Evolutionary conservation across 2,888 invertebrate species (phyloP), one percentile per base, ranked within the genome.

Genomic region (Cynaeus angustus): DNA sequence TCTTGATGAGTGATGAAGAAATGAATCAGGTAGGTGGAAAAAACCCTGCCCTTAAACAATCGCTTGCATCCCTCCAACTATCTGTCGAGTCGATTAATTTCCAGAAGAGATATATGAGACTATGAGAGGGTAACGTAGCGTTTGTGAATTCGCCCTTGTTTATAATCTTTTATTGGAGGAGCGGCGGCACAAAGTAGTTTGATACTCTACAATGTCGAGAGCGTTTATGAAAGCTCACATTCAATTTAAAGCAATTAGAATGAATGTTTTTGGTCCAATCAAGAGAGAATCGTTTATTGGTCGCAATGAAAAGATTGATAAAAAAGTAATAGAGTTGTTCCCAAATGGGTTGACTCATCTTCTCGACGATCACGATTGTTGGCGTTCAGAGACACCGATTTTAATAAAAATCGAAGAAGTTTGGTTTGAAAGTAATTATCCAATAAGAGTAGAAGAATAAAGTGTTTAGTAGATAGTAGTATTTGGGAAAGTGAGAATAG

Each of bases 71-170:
- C 56, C 56, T 43, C 45, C 6, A 41, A 56, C 37, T 58, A 45
- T 58, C 43, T 30, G 45, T 58, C 58, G 46, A 46, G n/a, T 59
- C 46, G 59, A 59, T 59, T 59, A 59, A 59, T 59, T 59, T 48
- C 43, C 16, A 33, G 16, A 46, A 59, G 14, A 59, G 30, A 59
- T 59, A 59, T 46, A 59, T 30, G 46, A 46, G 59, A 59, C 45
- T 46, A 59, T 30, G 46, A 46, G 59, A 59, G 59, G 59, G 46
- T 45, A 48, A 14, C 30, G 16, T 41, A 53, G 26, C 30, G 14
- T 41, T 38, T 56, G 55, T 38, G 41, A 56, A 56, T 38, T 37
- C 61, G 48, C 61, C 50, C 61, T 37, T 48, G 37, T 61, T 48
- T 61, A 61, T 61, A 61, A 48, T 50, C 61, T 48, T 50, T 61